Percentiles rank a stretch among this genome's conserved stretches.
phyloP scores from a whole-genome alignment of 1,140 invertebrate genomes.

The Calycopis cecrops region DNA sequence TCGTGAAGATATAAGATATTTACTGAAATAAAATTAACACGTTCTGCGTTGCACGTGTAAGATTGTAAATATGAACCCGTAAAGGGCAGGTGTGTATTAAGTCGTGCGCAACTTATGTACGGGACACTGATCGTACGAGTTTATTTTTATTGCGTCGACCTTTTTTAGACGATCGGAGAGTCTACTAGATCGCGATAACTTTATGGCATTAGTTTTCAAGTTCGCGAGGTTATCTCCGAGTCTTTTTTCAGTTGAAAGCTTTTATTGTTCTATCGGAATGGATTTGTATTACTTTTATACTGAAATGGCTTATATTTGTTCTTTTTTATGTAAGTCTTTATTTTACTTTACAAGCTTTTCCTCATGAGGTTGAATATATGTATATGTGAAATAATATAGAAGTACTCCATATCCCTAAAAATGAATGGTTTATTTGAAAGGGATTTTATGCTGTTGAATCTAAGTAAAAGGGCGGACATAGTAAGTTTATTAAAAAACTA shows the following conservation, averaged over 20 bases:
- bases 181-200: slow-evolving; percentile 16
- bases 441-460: no score
- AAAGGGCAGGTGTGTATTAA: slow-evolving; percentile 20
- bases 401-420: no score
- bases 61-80: no score
- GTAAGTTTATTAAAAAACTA: no score
- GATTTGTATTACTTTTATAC: slow-evolving; percentile 12
- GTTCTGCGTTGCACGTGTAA: no score
- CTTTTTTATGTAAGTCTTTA: background rate
- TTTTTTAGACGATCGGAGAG: slow-evolving; percentile 20
- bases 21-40: no score
- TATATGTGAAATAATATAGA: no score
- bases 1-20: no score
- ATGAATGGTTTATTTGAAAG: no score
- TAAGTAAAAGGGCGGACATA: no score
- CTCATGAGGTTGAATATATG: no score
- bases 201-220: slow-evolving; percentile 17
- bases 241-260: slow-evolving; percentile 15
- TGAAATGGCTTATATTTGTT: slow-evolving; percentile 1
- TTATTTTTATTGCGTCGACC: slow-evolving; percentile 29
- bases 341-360: background rate
- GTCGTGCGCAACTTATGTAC: slow-evolving; percentile 14
- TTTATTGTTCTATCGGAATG: slow-evolving; percentile 12
- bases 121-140: slow-evolving; percentile 25
- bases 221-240: slow-evolving; percentile 12